These are phyloP conservation scores for Oceanodroma leucorhoa DNA, from an alignment of 2,797 vertebrate genomes.

Conservation along the genomic window DNA sequence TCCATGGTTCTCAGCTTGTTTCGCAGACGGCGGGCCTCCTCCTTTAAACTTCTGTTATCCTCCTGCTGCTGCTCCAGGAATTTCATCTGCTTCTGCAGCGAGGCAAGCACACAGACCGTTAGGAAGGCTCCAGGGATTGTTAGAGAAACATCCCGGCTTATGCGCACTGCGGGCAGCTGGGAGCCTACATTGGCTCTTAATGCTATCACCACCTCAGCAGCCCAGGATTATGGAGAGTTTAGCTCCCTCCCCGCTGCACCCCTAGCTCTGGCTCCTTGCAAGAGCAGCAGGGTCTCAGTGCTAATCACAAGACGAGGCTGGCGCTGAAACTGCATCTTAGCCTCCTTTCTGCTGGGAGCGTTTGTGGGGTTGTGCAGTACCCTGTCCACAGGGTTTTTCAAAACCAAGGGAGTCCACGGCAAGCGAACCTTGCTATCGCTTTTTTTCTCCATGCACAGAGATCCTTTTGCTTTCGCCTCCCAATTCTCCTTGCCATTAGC, in stretches of 20 bases:
- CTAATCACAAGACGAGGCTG: rapidly evolving
- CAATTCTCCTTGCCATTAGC: not conserved
- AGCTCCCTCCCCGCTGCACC: not conserved
- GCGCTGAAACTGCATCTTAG: rapidly evolving
- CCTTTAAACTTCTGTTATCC: constrained; percentile 83
- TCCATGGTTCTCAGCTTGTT: constrained; percentile 88
- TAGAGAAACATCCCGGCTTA: constrained; percentile 16
- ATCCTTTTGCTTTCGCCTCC: not conserved
- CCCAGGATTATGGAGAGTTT: not conserved
- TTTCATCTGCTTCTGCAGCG: constrained; percentile 90
- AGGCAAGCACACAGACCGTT: not conserved
- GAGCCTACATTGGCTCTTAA: not conserved
- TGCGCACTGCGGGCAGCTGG: not conserved
- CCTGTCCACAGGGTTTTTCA: not conserved
- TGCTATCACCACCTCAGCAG: constrained; percentile 15
- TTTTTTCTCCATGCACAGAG: not conserved
- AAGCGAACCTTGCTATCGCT: not conserved
- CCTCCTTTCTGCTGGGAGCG: not conserved
- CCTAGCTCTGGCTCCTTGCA: not conserved
- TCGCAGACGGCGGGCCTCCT: constrained; percentile 84
- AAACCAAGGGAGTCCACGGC: not conserved
- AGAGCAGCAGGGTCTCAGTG: not conserved
- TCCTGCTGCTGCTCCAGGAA: constrained; percentile 89
- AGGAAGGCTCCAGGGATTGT: not conserved
- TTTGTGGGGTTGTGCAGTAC: not conserved